Conservation (phyloP, 2,888 invertebrate species). For the Dryomyza anilis region DNA sequence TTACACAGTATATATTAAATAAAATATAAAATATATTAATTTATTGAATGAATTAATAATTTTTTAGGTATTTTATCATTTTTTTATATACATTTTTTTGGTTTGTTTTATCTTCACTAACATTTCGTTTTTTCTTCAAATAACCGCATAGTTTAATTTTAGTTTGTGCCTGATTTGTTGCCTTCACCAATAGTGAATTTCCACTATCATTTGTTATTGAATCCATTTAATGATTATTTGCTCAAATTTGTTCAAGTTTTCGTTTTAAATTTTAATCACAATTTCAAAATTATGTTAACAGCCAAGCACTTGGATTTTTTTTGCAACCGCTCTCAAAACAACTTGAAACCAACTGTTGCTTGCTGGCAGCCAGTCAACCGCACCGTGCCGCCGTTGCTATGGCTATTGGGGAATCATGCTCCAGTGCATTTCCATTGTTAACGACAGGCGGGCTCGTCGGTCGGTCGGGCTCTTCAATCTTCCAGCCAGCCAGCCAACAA, state of each 20-base stretch:
- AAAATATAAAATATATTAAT: no score
- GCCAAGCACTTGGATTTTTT: background rate
- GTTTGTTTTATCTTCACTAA: constrained; percentile 33
- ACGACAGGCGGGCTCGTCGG: no score
- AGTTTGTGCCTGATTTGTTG: no score
- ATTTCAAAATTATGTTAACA: no score
- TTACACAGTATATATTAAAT: no score
- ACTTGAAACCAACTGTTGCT: constrained; percentile 10
- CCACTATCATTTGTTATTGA: background rate
- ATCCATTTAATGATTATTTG: background rate
- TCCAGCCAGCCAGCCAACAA: background rate
- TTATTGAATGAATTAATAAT: no score
- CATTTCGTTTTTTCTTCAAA: constrained; percentile 53
- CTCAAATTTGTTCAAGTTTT: background rate
- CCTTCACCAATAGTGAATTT: no score
- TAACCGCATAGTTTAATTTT: constrained; percentile 48
- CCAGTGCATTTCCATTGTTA: constrained; percentile 43
- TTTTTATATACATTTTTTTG: no score
- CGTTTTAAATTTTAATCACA: background rate
- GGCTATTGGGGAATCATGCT: constrained; percentile 41
- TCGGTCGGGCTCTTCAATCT: no score
- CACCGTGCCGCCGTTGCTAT: no score
- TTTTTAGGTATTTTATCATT: no score
- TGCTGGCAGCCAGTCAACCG: background rate
- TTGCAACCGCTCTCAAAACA: constrained; percentile 5